Base-by-base conservation (phyloP, 2,888 invertebrate genomes). In the Hipparchia semele region DNA sequence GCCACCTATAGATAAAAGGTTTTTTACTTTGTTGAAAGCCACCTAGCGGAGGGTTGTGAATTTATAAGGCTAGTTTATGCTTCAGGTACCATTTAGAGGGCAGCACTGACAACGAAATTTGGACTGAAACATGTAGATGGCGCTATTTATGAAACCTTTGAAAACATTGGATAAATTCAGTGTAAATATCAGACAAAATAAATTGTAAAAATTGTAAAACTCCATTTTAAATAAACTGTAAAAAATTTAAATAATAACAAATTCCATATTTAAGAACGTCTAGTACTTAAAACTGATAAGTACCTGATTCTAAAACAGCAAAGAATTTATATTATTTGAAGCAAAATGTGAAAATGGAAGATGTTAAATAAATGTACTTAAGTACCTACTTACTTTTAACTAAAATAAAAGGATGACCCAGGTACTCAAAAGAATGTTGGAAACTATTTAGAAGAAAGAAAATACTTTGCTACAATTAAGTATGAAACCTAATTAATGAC, bases 1-100 rank as follows among this genome's bases (percentile, higher is more conserved):
- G 58, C 58, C 67, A 67, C 46, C 56, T 5, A 13, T 13, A 54
- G 39, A 45, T 10, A 46, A 64, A 33, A 45, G 51, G 9, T 56
- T 7, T 33, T 8, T 62, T 46, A n/a, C 60, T 45, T 10, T 33
- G 9, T 39, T 2, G 61, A 71, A 68, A 79, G 81, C 82, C 83
- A 81, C 79, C 83, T 83, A 75, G 64, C 75, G 78, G 75, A 72
- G 81, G 80, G 77, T 80, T 71, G 71, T 8, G 46, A 53, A 72
- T 71, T 5, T 5, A 33, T 23, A 33, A 46, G 23, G 6, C 9
- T 23, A 6, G 65, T 12, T 3, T 51, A 56, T 45, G 6, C 51
- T 66, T 49, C 49, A 10, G 7, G 10, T 2, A 39, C 12, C 45
- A 49, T 51, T 12, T 4, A 67, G 64, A 62, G 61, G 71, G 72